Percentiles rank a stretch among this genome's conserved stretches.
Conservation (phyloP, 2,113 vertebrate genomes). For the Leiothrix lutea region DNA sequence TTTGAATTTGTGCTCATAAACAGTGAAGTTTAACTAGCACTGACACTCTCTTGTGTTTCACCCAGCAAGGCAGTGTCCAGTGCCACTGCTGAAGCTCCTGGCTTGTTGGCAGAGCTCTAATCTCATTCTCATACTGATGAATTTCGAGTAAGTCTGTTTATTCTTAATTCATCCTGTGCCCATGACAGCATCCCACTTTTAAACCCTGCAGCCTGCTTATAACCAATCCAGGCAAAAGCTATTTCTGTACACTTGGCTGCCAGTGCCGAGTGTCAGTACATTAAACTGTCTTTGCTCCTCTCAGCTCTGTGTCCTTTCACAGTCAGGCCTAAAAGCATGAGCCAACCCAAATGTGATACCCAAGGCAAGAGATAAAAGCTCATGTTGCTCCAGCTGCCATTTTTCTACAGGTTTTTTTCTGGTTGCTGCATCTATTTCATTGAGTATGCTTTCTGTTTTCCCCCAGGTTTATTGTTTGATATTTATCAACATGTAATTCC, state of each 20-base stretch:
- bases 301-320: background rate
- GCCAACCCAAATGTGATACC: background rate
- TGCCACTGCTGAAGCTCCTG: background rate
- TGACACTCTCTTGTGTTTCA: background rate
- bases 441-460: background rate
- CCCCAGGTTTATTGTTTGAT: background rate
- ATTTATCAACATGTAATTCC: background rate
- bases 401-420: background rate
- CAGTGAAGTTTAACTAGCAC: background rate
- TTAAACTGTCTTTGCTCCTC: background rate
- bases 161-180: background rate
- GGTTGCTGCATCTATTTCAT: background rate
- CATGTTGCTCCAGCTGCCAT: background rate
- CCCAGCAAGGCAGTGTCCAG: background rate
- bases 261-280: background rate
- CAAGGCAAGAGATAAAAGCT: background rate
- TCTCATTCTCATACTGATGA: background rate
- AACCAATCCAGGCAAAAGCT: conserved; percentile 34
- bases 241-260: background rate
- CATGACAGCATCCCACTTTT: background rate
- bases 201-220: background rate
- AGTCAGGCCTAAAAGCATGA: background rate
- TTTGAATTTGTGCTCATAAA: background rate
- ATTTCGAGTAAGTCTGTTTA: background rate
- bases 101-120: background rate